Evolutionary conservation across 2,888 invertebrate genomes (phyloP).

Genomic region (Caradrina clavipalpis): DNA sequence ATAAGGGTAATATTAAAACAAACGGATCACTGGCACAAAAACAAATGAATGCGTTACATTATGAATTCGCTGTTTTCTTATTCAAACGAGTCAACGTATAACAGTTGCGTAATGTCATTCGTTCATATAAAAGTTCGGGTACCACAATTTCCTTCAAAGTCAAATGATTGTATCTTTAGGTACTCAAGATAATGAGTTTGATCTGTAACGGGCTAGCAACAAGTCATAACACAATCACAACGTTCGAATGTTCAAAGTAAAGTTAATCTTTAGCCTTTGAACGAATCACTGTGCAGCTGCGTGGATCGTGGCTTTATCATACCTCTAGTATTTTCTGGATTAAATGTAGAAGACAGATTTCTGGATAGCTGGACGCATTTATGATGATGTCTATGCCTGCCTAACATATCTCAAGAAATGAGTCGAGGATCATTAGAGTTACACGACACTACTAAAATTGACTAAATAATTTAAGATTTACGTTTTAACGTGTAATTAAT

Average conservation of each 20-base stretch:
- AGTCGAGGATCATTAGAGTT: too few species aligned
- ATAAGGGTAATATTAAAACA: not conserved
- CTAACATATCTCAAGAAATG: too few species aligned
- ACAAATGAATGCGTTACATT: not conserved
- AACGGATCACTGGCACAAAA: not conserved
- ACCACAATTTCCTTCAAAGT: slow-evolving; percentile 6
- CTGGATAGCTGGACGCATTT: too few species aligned
- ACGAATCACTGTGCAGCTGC: not conserved
- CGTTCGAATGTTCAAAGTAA: not conserved
- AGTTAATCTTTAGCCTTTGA: not conserved
- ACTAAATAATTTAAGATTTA: too few species aligned
- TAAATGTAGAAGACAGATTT: not conserved
- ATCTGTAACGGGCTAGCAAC: slow-evolving; percentile 1
- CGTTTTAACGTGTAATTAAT: not conserved
- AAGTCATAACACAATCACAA: slow-evolving; percentile 1
- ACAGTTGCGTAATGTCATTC: too few species aligned
- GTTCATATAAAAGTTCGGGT: not conserved
- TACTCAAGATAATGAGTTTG: slow-evolving; percentile 10
- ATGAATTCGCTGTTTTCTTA: not conserved
- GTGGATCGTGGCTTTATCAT: not conserved
- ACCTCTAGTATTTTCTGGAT: not conserved
- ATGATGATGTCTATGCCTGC: too few species aligned
- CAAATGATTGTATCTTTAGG: not conserved
- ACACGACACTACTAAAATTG: too few species aligned
- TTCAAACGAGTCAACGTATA: not conserved